Base-by-base conservation (phyloP, 2,113 vertebrate genomes). In the Cervus canadensis region DNA sequence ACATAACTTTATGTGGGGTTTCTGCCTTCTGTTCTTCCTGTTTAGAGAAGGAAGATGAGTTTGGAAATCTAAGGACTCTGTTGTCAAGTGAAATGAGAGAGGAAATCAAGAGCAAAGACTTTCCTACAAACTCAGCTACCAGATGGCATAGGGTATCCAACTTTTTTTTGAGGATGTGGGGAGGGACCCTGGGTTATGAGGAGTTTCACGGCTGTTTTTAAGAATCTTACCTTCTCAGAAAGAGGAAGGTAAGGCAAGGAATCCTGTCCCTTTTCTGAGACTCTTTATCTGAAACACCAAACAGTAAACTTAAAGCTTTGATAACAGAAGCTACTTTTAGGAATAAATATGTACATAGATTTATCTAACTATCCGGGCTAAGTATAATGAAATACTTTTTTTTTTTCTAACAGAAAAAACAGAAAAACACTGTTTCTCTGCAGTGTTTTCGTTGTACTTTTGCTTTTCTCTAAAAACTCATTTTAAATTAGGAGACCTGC, bases 1-100 rank as follows among this genome's bases (percentile, higher is more conserved):
- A 78, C 2, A 5, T 40, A 90, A 33, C 23, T 23, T 83, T 86
- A 17, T 87, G 36, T 93, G 71, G 28, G 1, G 15, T 83, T 94
- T 86, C 50, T 97, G 62, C 23, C 52, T 83, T 87, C 90, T 54
- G 12, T 90, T 94, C 59, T 84, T 96, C 76, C 52, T 88, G 56
- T 62, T 94, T 92, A 89, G 30, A 95, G 57, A 92, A 30, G 88
- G 10, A 60, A 88, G 57, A 62, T 89, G 86, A 87, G 10, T 48
- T 96, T 92, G n/a, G 74, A 96, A 91, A 96, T 95, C 57, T 64
- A 85, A 95, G 89, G 89, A 45, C 14, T 82, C 28, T 89, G 28
- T 23, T 74, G 78, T 26, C 33, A 43, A 91, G 50, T n/a, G 62
- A 91, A n/a, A 91, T 36, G 57, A 92, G n/a, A 82, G n/a, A 54